Base-by-base conservation (phyloP, 2,113 vertebrate species). In the Plecotus auritus region DNA sequence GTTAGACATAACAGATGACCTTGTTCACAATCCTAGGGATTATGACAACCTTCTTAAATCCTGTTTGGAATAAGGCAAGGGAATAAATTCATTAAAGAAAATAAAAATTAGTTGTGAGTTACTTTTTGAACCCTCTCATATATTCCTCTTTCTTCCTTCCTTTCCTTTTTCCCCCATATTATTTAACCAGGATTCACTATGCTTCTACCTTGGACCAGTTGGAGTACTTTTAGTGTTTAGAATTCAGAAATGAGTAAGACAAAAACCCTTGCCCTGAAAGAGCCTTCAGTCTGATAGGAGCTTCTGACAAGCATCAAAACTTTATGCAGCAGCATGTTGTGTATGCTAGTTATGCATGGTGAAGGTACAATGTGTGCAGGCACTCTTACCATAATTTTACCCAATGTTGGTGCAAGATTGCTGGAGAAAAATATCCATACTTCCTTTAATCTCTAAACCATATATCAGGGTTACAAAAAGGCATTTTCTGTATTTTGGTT, bases 61-160 rank as follows among this genome's bases (percentile, higher is more conserved):
- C 51, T n/a, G 70, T 92, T 81, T 91, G 49, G 59, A 94, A 76
- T 88, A 96, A 93, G 28, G n/a, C 42, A 81, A 89, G 32, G 69
- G 40, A 26, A 67, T 59, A 89, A 77, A 83, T 5, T 77, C 83
- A 61, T 84, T 64, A 47, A 84, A 78, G n/a, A 51, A 28, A 90
- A 73, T 42, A 78, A 69, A 76, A 94, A 11, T 73, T 18, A 28
- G 10, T 23, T 1, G 30, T 32, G 18, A 26, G 3, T 87, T 76
- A 35, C 26, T 67, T 59, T 88, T 67, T 82, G 32, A 61, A 32
- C 11, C 1, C 1, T 28, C n/a, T 80, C 9, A 22, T 7, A 17
- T 81, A 56, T 76, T 72, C 22, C 7, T 84, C 7, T 84, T 26
- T 17, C 8, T 42, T 26, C 12, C 10, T 70, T 26, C 4, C 1